Evolutionary conservation across 1,140 invertebrate genomes (phyloP), one percentile per base, ranked within the genome.

Genomic region (Drosophila kohkoa): DNA sequence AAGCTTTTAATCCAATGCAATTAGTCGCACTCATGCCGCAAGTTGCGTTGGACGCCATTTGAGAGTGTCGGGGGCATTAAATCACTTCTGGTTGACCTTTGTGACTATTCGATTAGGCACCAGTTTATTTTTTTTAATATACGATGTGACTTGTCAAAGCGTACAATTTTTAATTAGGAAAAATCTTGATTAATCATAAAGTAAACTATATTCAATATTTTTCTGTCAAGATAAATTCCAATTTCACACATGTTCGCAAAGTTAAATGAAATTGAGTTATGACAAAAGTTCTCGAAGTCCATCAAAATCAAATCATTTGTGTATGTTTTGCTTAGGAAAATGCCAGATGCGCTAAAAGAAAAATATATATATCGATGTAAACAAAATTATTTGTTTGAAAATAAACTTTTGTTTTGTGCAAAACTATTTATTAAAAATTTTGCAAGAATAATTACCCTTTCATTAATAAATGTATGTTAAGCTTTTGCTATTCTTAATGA

Each of bases 1-100:
- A 79, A 87, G 79, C 79, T 88, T 77, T 77, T 82, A 74, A 82
- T 88, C 77, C 77, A 79, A 79, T 77, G 77, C 83, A 88, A 83
- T 83, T 87, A 88, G 83, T 82, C 59, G 70, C 57, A 59, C 64
- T 77, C 28, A 64, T 65, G 65, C 60, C 65, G 48, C 60, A 54
- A 64, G 28, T 64, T 79, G 74, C 49, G 48, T 13, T 57, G 25
- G 46, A 16, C 32, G 69, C 20, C 54, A 16, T 13, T 60, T n/a
- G 11, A 51, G 38, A 67, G 62, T 30, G 63, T 57, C 46, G 35
- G 51, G 49, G 64, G 43, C 72, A 30, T 28, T 79, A 60, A 74
- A 79, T 86, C 75, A 72, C 66, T 81, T 85, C 75, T 81, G 75
- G 82, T 73, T 83, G 66, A 86, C 78, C 82, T 82, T 65, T 79